Base-by-base conservation (phyloP, 2,797 vertebrate species). In the Ctenochaetus hawaiiensis region DNA sequence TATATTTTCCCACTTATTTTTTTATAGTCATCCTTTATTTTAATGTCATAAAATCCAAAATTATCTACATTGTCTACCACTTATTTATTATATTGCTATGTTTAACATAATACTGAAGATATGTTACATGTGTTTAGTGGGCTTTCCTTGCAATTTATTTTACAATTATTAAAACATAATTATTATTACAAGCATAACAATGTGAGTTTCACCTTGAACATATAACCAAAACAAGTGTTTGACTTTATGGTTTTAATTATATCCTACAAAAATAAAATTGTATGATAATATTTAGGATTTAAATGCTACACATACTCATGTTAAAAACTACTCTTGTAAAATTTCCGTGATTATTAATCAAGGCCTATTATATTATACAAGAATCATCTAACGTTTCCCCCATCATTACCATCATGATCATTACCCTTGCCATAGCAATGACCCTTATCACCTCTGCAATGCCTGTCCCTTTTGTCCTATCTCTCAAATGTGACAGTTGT, bases 401-500 rank as follows among this genome's bases (percentile, higher is more conserved):
- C 6, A 34, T 34, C 6, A 34, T 34, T 34, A 34, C 30, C 30
- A 34, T 58, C 37, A 44, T 51, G n/a, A 39, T 52, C 13, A 56
- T 66, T 47, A 41, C 59, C 18, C 45, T 83, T 58, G 37, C 77
- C 75, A 60, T 80, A 22, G 80, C 48, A 51, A 76, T n/a, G 58
- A 77, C 80, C 65, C 49, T 22, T 8, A 6, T 14, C 57, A 79
- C 79, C 58, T 52, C 62, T 61, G 13, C 67, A 6, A 23, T 10
- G 6, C n/a, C 49, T 10, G 8, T 56, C 43, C 65, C 2, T 22
- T 59, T 49, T 1, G 0, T 53, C 44, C 51, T 69, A n/a, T 73
- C 73, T 61, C n/a, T 70, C 67, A 22, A 14, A 69, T 53, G 59
- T 76, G 85, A 90, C 83, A 85, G 83, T 71, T 84, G 81, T 80